These are phyloP conservation scores for Callimorpha dominula DNA, from an alignment of 2,888 invertebrate genomes.

Conservation along the genomic window DNA sequence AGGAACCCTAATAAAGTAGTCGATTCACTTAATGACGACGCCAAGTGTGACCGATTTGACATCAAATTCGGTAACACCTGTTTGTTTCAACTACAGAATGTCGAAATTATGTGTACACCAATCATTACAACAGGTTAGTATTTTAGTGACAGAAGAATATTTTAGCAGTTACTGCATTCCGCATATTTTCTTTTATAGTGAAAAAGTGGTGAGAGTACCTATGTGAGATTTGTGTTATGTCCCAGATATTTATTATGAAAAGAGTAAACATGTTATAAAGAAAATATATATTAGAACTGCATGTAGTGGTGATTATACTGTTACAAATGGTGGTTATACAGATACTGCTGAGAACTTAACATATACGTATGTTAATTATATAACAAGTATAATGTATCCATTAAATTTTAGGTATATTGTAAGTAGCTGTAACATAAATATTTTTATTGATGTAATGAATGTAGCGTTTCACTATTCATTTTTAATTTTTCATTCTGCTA, in stretches of 20 bases:
- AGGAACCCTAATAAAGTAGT: constrained; percentile 68
- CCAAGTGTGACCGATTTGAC: constrained; percentile 72
- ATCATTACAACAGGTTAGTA: constrained; percentile 36
- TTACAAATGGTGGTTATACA: constrained; percentile 1
- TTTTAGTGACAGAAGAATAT: constrained; percentile 19
- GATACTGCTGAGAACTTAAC: constrained; percentile 2
- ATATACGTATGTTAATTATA: constrained; percentile 1
- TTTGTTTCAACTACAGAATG: constrained; percentile 63
- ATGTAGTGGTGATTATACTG: constrained; percentile 8
- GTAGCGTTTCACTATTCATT: not conserved
- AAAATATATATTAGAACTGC: constrained; percentile 2
- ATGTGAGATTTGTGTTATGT: not conserved
- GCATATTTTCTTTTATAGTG: not conserved
- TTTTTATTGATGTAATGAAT: constrained; percentile 1
- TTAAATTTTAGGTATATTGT: constrained; percentile 12
- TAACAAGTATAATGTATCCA: not conserved
- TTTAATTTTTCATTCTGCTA: not conserved
- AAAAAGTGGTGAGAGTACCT: too few relatives aligned
- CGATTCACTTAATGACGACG: constrained; percentile 58
- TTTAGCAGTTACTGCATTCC: not conserved
- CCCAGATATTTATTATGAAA: not conserved
- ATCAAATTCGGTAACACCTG: constrained; percentile 71
- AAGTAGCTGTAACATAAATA: not conserved
- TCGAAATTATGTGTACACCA: constrained; percentile 41
- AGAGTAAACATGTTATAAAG: not conserved